Base-by-base conservation (phyloP, 1,140 invertebrate species). In the Pseudomyrmex gracilis region DNA sequence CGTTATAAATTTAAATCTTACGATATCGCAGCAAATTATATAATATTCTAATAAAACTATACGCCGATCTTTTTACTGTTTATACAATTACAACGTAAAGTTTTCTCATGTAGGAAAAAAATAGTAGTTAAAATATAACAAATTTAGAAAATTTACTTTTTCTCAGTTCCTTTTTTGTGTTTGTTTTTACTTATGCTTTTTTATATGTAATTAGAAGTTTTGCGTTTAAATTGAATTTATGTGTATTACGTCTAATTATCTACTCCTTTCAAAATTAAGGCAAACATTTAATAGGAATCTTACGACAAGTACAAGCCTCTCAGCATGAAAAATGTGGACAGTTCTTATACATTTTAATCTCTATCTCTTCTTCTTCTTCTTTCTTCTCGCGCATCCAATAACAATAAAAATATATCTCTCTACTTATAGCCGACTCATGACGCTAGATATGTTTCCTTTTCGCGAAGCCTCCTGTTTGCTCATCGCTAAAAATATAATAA, bases 321-420 rank as follows among this genome's bases (percentile, higher is more conserved):
- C 45, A 20, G n/a, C 57, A 83, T 64, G 78, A 68, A 57, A 77
- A 60, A 57, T 53, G 61, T 34, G 24, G 47, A 66, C 66, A 74
- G 17, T 45, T 71, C 12, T 34, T 70, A 9, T 68, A 15, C 43
- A 24, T 17, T 63, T 67, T 77, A 71, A 64, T 77, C n/a, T 49
- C 47, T 70, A 71, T 55, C 61, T 15, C 49, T 17, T 34, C 10
- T 24, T 24, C 1, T 34, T 34, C 34, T 34, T 34, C 7, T 34
- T 34, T 34, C 34, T 34, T 34, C 45, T 3, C 53, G 2, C 20
- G 17, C 66, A 45, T 84, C 66, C 83, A 85, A 83, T 73, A 83
- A 82, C 77, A 53, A 88, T 89, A 89, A 90, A 91, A 90, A 90
- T 89, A 91, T 90, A 91, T 87, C 83, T 88, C 70, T 90, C 73